Conservation (phyloP, 1,140 invertebrate genomes). For the Berghia stephanieae region DNA sequence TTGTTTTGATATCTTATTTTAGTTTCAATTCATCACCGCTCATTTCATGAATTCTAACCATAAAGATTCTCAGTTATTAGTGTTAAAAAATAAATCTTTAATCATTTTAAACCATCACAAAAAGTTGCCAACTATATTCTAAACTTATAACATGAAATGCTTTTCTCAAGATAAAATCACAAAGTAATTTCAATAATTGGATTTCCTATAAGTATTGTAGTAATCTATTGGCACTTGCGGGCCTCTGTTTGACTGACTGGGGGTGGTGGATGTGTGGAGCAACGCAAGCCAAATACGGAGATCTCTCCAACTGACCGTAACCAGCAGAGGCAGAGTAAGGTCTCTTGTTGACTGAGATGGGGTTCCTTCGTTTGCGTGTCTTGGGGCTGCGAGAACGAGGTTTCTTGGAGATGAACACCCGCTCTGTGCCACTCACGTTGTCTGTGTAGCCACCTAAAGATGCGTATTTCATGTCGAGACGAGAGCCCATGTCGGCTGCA, state of each 20-base stretch:
- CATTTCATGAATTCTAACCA: neutral
- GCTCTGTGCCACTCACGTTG: constrained; percentile 34
- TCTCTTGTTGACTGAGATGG: constrained; percentile 51
- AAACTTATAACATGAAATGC: neutral
- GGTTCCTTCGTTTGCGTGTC: constrained; percentile 37
- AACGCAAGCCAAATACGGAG: constrained; percentile 54
- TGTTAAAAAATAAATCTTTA: neutral
- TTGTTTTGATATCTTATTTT: no score
- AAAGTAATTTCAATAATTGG: neutral
- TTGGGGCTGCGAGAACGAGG: constrained; percentile 34
- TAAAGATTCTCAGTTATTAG: neutral
- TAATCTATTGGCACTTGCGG: constrained; percentile 38
- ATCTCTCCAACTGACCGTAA: constrained; percentile 46
- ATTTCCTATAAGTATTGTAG: constrained; percentile 34
- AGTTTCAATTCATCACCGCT: no score
- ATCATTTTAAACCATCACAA: neutral
- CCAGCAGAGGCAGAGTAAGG: constrained; percentile 56
- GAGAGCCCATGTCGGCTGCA: neutral
- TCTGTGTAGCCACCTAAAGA: constrained; percentile 36
- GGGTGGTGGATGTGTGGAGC: constrained; percentile 37
- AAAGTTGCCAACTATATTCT: neutral
- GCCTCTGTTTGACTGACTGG: constrained; percentile 23
- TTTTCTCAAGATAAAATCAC: neutral
- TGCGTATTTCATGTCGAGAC: constrained; percentile 30
- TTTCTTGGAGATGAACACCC: constrained; percentile 44